Evolutionary conservation across 2,888 invertebrate species (phyloP).

Genomic region (Mellilla xanthometata): DNA sequence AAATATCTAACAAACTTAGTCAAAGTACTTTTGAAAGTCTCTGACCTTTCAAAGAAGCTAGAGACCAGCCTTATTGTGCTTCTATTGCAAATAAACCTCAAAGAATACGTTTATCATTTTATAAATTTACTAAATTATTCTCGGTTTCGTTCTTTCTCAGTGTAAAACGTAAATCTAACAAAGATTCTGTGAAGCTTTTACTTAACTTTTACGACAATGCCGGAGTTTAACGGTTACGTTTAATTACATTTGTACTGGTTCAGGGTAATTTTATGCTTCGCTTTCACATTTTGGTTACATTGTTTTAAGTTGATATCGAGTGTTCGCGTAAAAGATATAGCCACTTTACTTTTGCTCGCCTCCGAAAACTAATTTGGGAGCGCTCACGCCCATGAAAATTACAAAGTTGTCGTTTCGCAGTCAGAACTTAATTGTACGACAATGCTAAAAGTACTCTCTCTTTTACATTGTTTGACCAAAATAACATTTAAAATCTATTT

Average conservation of each 20-base stretch:
- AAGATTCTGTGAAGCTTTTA: constrained; percentile 59
- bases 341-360: constrained; percentile 45
- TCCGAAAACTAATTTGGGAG: constrained; percentile 57
- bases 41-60: constrained; percentile 19
- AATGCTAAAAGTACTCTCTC: constrained; percentile 14
- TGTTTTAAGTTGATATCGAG: constrained; percentile 68
- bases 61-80: constrained; percentile 23
- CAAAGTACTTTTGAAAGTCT: constrained; percentile 18
- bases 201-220: constrained; percentile 63
- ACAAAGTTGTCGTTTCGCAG: constrained; percentile 44
- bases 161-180: constrained; percentile 61
- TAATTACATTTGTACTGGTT: constrained; percentile 68
- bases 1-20: constrained; percentile 11
- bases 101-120: constrained; percentile 45
- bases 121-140: constrained; percentile 48
- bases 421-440: constrained; percentile 24
- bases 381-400: constrained; percentile 43
- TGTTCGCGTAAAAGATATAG: constrained; percentile 61
- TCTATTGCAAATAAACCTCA: constrained; percentile 30
- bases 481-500: not conserved
- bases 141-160: constrained; percentile 46
- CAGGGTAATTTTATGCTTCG: constrained; percentile 58
- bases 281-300: constrained; percentile 66
- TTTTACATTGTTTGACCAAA: constrained; percentile 11
- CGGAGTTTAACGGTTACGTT: constrained; percentile 63